phyloP scores from a whole-genome alignment of 2,888 invertebrate genomes.

The Stratiomys singularior region DNA sequence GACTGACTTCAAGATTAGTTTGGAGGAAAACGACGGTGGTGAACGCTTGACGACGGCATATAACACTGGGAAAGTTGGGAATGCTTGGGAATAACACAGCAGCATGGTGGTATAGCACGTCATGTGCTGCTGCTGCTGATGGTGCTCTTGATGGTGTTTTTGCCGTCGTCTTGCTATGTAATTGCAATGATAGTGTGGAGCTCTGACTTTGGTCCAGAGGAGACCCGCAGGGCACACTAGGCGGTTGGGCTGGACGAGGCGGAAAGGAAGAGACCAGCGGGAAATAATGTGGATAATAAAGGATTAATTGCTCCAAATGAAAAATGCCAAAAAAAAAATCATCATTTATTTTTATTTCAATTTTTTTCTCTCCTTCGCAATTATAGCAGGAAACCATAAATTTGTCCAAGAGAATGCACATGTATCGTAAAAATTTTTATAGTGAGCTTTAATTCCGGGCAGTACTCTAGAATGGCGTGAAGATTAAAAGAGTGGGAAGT shows the following conservation, averaged over 20 bases:
- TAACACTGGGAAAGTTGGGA: conserved; percentile 1
- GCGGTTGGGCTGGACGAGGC: neutral
- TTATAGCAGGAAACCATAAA: no score
- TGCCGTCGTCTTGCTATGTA: conserved; percentile 1
- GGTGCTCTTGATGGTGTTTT: no score
- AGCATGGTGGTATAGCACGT: conserved; percentile 8
- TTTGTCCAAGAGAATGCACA: no score
- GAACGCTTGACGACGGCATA: neutral
- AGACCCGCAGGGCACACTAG: conserved; percentile 9
- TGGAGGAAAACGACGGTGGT: conserved; percentile 1
- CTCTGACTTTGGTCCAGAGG: neutral
- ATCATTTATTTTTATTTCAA: no score
- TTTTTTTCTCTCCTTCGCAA: no score
- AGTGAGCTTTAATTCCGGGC: no score
- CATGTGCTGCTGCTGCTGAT: neutral
- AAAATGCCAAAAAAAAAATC: no score
- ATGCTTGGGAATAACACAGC: neutral
- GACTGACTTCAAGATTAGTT: conserved; percentile 8
- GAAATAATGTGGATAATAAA: conserved; percentile 5
- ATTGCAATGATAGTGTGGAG: conserved; percentile 14
- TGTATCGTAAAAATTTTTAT: no score
- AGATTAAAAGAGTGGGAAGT: no score
- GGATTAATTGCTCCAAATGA: no score
- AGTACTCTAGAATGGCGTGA: no score
- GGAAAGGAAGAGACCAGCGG: conserved; percentile 12